Conservation (phyloP, 92 coral and sea anemone genomes). For the Bergia puertoricense region DNA sequence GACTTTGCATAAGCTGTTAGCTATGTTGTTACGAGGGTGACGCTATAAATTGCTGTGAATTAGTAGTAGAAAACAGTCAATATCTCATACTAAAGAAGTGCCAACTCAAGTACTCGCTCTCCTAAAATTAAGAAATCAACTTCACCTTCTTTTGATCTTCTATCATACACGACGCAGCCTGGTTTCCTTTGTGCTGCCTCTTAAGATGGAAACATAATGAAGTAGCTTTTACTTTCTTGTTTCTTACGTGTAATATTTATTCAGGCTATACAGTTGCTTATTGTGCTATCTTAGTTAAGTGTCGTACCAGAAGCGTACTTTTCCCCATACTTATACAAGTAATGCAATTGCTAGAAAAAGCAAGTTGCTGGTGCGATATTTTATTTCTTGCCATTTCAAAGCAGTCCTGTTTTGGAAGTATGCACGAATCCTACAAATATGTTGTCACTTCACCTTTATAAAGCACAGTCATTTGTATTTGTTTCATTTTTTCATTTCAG, state of each 20-base stretch:
- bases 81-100: too few relatives aligned
- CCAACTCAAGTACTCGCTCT: too few relatives aligned
- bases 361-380: neutral
- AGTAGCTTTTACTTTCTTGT: neutral
- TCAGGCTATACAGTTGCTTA: neutral
- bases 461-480: neutral
- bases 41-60: neutral
- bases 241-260: neutral
- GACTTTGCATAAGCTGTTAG: neutral
- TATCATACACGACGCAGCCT: too few relatives aligned
- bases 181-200: too few relatives aligned
- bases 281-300: too few relatives aligned
- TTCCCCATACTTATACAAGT: neutral
- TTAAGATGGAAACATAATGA: too few relatives aligned
- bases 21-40: neutral
- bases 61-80: too few relatives aligned
- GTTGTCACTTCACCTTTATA: neutral
- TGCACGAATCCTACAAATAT: too few relatives aligned
- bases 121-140: too few relatives aligned
- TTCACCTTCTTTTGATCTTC: too few relatives aligned
- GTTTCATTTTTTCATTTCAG: neutral
- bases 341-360: neutral
- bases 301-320: neutral
- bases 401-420: neutral
- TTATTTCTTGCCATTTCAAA: neutral